Conservation (phyloP, 2,888 invertebrate genomes). For the Drosophila diplacantha region DNA sequence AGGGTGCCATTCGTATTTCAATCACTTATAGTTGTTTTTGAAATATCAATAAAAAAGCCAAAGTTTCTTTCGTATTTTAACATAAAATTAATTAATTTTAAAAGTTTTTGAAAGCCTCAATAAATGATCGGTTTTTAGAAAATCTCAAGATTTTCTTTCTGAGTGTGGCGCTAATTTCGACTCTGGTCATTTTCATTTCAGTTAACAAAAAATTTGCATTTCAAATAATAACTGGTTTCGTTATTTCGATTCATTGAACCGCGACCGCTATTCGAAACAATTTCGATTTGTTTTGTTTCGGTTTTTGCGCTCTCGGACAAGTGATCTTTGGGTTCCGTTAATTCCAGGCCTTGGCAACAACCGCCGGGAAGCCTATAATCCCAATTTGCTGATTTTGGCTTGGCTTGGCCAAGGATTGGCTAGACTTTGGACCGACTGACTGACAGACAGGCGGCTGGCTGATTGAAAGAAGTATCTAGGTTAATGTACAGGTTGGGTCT, state of each 20-base stretch:
- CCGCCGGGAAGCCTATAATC: constrained; percentile 5
- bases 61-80: neutral
- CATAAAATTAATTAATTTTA: neutral
- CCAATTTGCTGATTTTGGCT: constrained; percentile 7
- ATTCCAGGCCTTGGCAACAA: constrained; percentile 21
- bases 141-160: neutral
- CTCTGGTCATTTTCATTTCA: constrained; percentile 30
- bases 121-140: neutral
- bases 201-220: constrained; percentile 35
- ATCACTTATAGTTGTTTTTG: no score
- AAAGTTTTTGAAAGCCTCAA: neutral
- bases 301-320: constrained; percentile 12
- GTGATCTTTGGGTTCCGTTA: constrained; percentile 21
- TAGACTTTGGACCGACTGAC: constrained; percentile 16
- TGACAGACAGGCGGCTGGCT: constrained; percentile 4
- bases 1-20: neutral
- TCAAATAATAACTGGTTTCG: constrained; percentile 57
- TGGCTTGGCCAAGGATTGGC: constrained; percentile 8
- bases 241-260: constrained; percentile 36
- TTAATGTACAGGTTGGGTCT: constrained; percentile 27
- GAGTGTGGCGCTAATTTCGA: constrained; percentile 4
- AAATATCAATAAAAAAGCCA: no score
- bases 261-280: constrained; percentile 29
- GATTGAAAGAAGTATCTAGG: constrained; percentile 23
- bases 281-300: constrained; percentile 24